Evolutionary conservation across 2,113 vertebrate genomes (phyloP), one percentile per base, ranked within the genome.

Genomic region (Progne subis): DNA sequence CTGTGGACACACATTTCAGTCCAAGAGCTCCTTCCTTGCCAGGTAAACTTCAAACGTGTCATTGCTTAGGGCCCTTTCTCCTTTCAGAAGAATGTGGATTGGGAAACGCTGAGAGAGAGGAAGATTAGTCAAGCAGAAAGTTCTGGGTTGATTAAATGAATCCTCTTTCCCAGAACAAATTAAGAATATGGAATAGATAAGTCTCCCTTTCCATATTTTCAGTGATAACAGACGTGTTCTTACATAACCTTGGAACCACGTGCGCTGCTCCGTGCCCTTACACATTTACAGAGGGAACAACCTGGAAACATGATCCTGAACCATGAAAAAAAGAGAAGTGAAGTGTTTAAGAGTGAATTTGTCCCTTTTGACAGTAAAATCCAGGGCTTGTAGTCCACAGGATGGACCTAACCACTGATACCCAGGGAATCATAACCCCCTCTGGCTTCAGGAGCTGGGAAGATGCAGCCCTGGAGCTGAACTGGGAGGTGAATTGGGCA

Each of bases 1-100:
- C 95, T 96, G 32, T 89, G 88, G 90, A 93, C 21, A 39, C 52
- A 90, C 46, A 41, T 86, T 92, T 87, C 68, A 83, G 69, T 72
- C 80, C 89, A 95, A 94, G 59, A 52, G n/a, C 61, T 94, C 53
- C 83, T 96, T 96, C 71, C 70, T 91, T 95, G 94, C 88, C 95
- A 96, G 94, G 92, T 97, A 91, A 95, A 84, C 77, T 95, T 96
- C 81, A 93, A 94, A 61, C 64, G 44, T 78, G 68, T 81, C 49
- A 76, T 77, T 96, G 82, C 91, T 95, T 49, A 83, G 43, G 70
- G 93, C 82, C 60, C 39, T 96, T 91, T 95, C 59, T 87, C 23
- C 82, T 93, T 90, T 64, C 80, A 88, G 76, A 94, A 64, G 92
- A 95, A 94, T 96, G 92, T 75, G 52, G 92, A 88, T 94, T 96